Evolutionary conservation across 1,140 invertebrate species (phyloP).

Genomic region (Laupala kohalensis): DNA sequence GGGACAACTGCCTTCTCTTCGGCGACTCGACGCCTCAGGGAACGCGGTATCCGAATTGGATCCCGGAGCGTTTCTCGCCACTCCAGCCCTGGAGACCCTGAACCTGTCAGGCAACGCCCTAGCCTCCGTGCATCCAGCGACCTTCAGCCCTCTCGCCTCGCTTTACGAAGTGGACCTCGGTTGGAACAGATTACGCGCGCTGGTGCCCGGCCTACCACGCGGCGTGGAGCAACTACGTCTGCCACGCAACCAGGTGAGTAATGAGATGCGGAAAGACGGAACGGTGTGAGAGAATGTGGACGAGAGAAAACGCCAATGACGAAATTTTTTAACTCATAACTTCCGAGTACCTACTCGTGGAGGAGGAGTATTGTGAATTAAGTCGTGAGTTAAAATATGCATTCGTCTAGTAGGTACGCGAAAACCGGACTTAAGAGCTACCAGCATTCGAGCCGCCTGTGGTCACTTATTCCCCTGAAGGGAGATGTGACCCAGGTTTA

Average conservation of each 20-base stretch:
- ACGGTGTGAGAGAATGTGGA: too few species aligned
- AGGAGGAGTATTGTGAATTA: too few species aligned
- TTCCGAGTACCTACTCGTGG: too few species aligned
- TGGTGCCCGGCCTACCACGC: slow-evolving; percentile 56
- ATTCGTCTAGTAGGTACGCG: too few species aligned
- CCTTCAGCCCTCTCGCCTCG: slow-evolving; percentile 54
- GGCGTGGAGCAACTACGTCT: slow-evolving; percentile 66
- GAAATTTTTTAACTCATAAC: too few species aligned
- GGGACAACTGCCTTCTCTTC: slow-evolving; percentile 56
- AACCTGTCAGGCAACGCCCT: slow-evolving; percentile 64
- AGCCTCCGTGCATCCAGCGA: slow-evolving; percentile 49
- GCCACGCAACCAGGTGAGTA: slow-evolving; percentile 46
- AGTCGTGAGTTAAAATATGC: too few species aligned
- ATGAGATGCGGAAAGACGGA: too few species aligned
- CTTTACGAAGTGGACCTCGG: slow-evolving; percentile 68
- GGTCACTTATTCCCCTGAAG: too few species aligned
- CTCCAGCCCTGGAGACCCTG: slow-evolving; percentile 55
- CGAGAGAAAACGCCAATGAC: too few species aligned
- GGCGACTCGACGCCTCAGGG: slow-evolving; percentile 62
- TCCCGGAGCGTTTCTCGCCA: slow-evolving; percentile 54
- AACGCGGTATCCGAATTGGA: slow-evolving; percentile 59
- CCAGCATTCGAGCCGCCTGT: too few species aligned
- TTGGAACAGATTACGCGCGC: slow-evolving; percentile 53
- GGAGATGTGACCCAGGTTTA: too few species aligned
- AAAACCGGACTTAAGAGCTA: too few species aligned